These are phyloP conservation scores for Megaceryle maxima DNA, from an alignment of 2,113 vertebrate genomes.

Conservation along the genomic window DNA sequence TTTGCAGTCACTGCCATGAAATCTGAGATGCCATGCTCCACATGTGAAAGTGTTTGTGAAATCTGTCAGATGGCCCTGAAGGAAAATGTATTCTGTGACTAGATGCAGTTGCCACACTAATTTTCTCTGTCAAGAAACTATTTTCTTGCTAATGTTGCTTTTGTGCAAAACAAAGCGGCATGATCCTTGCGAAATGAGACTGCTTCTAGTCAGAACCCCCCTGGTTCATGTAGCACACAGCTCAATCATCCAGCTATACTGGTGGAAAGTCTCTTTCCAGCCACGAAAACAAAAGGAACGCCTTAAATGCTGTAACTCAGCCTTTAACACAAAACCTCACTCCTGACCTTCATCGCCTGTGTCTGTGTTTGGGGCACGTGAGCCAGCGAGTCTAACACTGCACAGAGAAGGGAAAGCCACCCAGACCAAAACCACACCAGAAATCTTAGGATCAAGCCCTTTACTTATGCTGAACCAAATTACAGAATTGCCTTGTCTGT, in stretches of 20 bases:
- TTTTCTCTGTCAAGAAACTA: no score
- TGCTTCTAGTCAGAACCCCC: neutral
- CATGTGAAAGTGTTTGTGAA: slow-evolving; percentile 34
- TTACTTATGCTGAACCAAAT: no score
- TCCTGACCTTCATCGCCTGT: neutral
- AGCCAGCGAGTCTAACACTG: no score
- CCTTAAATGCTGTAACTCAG: neutral
- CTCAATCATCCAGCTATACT: neutral
- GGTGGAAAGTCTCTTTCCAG: neutral
- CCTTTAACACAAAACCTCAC: neutral
- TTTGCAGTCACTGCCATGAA: neutral
- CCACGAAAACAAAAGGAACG: neutral
- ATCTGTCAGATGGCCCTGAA: neutral
- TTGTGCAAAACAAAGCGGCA: no score
- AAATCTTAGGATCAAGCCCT: no score
- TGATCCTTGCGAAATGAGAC: neutral
- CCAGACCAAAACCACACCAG: no score
- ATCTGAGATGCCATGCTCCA: neutral
- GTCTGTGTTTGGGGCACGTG: neutral
- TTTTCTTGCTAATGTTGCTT: no score
- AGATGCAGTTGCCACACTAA: neutral
- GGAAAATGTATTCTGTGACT: neutral
- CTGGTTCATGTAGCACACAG: neutral
- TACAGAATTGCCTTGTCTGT: no score
- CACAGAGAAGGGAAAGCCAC: no score